Base-by-base conservation (phyloP, 1,140 invertebrate species). In the Acyrthosiphon pisum region DNA sequence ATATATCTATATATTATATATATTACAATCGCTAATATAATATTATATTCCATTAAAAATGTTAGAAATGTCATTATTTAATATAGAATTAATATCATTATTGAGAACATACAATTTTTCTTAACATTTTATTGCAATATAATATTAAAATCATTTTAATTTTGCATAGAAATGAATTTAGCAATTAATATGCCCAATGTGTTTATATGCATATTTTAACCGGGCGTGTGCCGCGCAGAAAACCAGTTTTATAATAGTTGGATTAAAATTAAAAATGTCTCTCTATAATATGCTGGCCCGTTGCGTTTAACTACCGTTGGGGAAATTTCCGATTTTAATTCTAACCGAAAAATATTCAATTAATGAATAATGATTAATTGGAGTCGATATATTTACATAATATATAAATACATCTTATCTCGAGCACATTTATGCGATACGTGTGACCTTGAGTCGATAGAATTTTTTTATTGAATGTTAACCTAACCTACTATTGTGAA, bases 241-340 rank as follows among this genome's bases (percentile, higher is more conserved):
- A 89, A 89, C 88, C 88, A 89, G 88, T 89, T 89, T 89, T 37
- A 37, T 76, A 35, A 18, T 76, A 20, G 60, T n/a, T n/a, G 60
- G 50, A 37, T 53, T 76, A n/a, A 37, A 30, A 89, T 56, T 2
- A 41, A 89, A 89, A 89, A 89, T 37, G 50, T 89, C 53, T 37
- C 35, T 76, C 60, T 76, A 76, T 76, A 76, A 22, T 6, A 68
- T 68, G n/a, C 60, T 14, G n/a, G 22, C 60, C 4, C 6, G 26
- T n/a, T 86, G 41, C 44, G 26, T 46, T 26, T 4, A 76, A 76
- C 14, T n/a, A 46, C 41, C 44, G 7, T 14, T 86, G 84, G n/a
- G 26, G 44, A 46, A 86, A 86, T 86, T 84, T 86, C 83, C 83
- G 22, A 41, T 86, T 86, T 86, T 26, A 41, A 14, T 86, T 4